Base-by-base conservation (phyloP, 64 coral and sea anemone genomes). In the Hydrozoanthus tunicans region DNA sequence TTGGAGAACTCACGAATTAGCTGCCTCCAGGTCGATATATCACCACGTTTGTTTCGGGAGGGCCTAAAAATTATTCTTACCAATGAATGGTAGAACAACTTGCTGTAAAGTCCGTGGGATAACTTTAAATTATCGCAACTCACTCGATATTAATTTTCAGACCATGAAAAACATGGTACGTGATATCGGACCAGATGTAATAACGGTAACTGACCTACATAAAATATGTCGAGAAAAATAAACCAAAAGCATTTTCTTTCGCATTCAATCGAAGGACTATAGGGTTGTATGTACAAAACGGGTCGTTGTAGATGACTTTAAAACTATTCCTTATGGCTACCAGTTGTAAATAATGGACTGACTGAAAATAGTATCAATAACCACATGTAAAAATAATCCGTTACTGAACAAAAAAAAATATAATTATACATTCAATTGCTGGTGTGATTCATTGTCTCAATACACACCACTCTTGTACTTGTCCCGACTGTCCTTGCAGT, bases 41-140 rank as follows among this genome's bases (percentile, higher is more conserved):
- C 1, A 58, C 58, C 14, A 75, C 70, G 10, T 89, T 93, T 62
- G 32, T 43, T 43, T 88, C 92, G 5, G 77, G 56, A 14, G 84
- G 92, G n/a, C 92, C 84, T 24, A 93, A 93, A 26, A 89, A 86
- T 54, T 89, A 94, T 62, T 53, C 74, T 13, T 93, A 89, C 26
- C 26, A 65, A n/a, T 81, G 0, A 3, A 4, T 8, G 13, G 63
- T 6, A 70, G 61, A 20, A 77, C 84, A 54, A 58, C 32, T 6
- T 53, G 6, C 3, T 76, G 80, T 58, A 92, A 86, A 83, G 69
- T 84, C 5, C 27, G 72, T 23, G 91, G 91, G 5, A 60, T 92
- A 11, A 86, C 81, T 10, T 23, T 85, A 3, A 86, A 92, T 57
- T 91, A 56, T 69, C 51, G 78, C 17, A 12, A 65, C 4, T 11